These are phyloP conservation scores for Mixornis gularis DNA, from an alignment of 2,113 vertebrate genomes.

Conservation along the genomic window DNA sequence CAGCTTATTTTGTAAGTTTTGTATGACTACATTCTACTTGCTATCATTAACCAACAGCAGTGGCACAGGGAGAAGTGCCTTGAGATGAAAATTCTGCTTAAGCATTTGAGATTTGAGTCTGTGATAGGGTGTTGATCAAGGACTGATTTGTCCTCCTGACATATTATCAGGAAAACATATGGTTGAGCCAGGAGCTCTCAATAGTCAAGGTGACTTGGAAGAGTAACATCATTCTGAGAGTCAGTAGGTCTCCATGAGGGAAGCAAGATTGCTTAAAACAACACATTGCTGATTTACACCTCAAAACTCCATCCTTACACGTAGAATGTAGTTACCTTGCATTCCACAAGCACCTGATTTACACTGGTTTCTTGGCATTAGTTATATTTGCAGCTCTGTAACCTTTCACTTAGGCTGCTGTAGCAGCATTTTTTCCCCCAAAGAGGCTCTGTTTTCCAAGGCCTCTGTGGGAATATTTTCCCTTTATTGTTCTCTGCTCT, in stretches of 20 bases:
- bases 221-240: neutral
- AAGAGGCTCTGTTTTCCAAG: neutral
- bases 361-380: neutral
- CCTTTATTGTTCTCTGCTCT: neutral
- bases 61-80: neutral
- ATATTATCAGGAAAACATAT: neutral
- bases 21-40: neutral
- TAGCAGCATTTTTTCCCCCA: neutral
- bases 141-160: neutral
- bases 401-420: neutral
- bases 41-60: neutral
- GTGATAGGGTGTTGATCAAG: accelerated
- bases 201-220: neutral
- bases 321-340: neutral
- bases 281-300: neutral
- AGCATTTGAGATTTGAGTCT: neutral
- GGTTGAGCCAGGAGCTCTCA: neutral
- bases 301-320: neutral
- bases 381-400: neutral
- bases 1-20: neutral
- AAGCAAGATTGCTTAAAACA: neutral
- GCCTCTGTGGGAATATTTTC: neutral
- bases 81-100: neutral
- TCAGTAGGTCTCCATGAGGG: neutral
- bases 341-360: neutral